Evolutionary conservation across 1,140 invertebrate genomes (phyloP), one percentile per base, ranked within the genome.

Genomic region (Cydia splendana): DNA sequence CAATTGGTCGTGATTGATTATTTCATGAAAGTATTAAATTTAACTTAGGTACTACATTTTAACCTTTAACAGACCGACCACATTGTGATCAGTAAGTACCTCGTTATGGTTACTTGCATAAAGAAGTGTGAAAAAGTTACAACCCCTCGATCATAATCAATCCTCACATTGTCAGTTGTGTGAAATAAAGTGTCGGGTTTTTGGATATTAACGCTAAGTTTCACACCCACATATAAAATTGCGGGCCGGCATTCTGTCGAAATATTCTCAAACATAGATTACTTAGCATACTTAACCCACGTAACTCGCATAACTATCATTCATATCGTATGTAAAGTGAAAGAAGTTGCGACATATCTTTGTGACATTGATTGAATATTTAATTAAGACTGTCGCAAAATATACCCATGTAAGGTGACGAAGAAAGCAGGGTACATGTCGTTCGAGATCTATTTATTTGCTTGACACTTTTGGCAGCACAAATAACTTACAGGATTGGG

Each of bases 191-290:
- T 48, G 13, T 15, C 45, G 45, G 45, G 45, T 48, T 48, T 45
- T 48, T 48, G 2, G 12, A 48, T 48, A 48, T 48, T 48, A 48
- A 48, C 45, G n/a, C 53, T 18, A 57, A 57, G 9, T 57, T 51
- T 57, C n/a, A 57, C 53, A 18, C n/a, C 53, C 53, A 57, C 53
- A 57, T 57, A 20, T 18, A 57, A 4, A 57, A 57, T 57, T 18
- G 53, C 53, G 53, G 6, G 5, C 53, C 1, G 4, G 15, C n/a
- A 18, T 18, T 2, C 53, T 57, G 53, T 57, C n/a, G 53, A 57
- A 57, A 57, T 18, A 57, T 57, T 57, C n/a, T 57, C 53, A 18
- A 57, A 20, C 51, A 53, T 57, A 57, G n/a, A n/a, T 57, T 57
- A 57, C 53, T 18, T 57, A 0, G n/a, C 53, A 7, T 57, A n/a